phyloP scores from a whole-genome alignment of 2,797 vertebrate genomes.

The Ctenosaura bakeri region DNA sequence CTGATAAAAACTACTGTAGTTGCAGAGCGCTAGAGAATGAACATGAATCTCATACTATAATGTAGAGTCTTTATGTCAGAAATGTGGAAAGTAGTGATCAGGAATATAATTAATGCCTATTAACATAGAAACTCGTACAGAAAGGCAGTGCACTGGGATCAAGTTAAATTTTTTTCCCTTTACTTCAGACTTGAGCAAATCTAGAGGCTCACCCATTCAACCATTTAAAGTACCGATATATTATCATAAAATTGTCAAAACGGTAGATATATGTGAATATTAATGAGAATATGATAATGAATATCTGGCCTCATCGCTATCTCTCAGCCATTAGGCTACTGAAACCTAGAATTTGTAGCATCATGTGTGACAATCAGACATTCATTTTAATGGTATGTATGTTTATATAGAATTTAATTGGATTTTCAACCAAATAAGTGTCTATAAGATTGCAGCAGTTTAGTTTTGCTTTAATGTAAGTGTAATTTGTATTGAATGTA shows the following conservation, averaged over 20 bases:
- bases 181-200: constrained; percentile 60
- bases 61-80: constrained; percentile 72
- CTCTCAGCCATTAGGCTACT: neutral
- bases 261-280: constrained; percentile 19
- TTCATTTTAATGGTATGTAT: neutral
- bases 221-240: constrained; percentile 57
- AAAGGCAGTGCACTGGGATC: constrained; percentile 69
- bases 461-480: neutral
- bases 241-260: constrained; percentile 42
- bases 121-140: constrained; percentile 76
- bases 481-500: neutral
- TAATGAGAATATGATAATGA: constrained; percentile 46
- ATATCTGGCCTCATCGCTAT: constrained; percentile 40
- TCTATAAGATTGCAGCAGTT: neutral
- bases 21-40: constrained; percentile 74
- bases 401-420: neutral
- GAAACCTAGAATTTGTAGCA: constrained; percentile 58
- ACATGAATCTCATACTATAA: constrained; percentile 77
- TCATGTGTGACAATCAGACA: constrained; percentile 63
- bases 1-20: constrained; percentile 72
- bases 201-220: constrained; percentile 61
- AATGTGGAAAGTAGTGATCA: constrained; percentile 73
- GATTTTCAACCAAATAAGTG: neutral
- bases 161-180: constrained; percentile 68
- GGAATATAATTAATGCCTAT: constrained; percentile 79